These are phyloP conservation scores for Glaucopsyche alexis DNA, from an alignment of 2,888 invertebrate genomes.

Conservation along the genomic window DNA sequence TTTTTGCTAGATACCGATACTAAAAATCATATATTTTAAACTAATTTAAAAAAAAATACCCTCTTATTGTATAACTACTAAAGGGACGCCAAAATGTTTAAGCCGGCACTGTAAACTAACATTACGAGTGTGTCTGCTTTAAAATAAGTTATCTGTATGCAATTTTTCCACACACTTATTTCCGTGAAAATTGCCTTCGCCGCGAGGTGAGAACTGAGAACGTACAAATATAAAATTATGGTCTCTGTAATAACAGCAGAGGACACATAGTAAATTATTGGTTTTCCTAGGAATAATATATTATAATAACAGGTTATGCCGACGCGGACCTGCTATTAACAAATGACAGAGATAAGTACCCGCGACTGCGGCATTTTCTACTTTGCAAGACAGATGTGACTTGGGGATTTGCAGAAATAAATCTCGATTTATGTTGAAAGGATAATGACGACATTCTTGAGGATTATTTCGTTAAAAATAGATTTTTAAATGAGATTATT, in stretches of 20 bases:
- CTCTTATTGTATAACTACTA: too few species aligned
- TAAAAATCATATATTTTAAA: too few species aligned
- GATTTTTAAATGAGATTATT: too few species aligned
- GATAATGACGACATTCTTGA: background rate
- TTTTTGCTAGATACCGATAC: too few species aligned
- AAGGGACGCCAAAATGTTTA: too few species aligned
- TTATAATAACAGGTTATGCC: constrained; percentile 9
- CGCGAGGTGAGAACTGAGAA: background rate
- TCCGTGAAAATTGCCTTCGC: constrained; percentile 4
- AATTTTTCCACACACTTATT: constrained; percentile 6
- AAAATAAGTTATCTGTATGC: constrained; percentile 1
- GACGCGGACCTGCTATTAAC: background rate
- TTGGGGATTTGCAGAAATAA: constrained; percentile 8
- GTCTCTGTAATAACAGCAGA: background rate
- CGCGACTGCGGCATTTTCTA: background rate
- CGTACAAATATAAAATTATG: constrained; percentile 17
- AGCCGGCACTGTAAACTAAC: too few species aligned
- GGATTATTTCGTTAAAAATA: too few species aligned
- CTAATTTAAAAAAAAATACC: too few species aligned
- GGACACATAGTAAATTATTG: constrained; percentile 13
- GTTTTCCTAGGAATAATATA: constrained; percentile 5
- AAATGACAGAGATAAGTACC: constrained; percentile 4
- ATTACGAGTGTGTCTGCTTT: too few species aligned
- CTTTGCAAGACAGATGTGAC: constrained; percentile 2
- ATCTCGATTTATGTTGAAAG: constrained; percentile 13